These are phyloP conservation scores for Dryobates pubescens DNA, from an alignment of 2,797 vertebrate genomes.

Conservation along the genomic window DNA sequence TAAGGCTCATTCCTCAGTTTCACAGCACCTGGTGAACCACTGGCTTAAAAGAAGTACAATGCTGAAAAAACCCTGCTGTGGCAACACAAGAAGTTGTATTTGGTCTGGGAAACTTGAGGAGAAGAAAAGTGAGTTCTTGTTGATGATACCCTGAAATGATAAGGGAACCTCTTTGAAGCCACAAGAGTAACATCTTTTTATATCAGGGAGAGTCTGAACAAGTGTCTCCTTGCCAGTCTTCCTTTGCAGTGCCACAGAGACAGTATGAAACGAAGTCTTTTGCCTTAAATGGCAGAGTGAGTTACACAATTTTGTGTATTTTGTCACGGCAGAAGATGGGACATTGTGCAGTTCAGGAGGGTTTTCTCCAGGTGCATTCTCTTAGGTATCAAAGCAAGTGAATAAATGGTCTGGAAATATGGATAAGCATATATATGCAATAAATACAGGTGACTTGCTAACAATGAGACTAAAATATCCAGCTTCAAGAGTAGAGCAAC, in stretches of 20 bases:
- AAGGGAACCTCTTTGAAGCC: not conserved
- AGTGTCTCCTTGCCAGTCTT: fast-evolving
- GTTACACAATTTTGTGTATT: not conserved
- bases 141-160: not conserved
- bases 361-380: not conserved
- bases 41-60: not conserved
- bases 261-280: not conserved
- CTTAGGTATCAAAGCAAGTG: not conserved
- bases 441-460: not conserved
- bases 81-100: not conserved
- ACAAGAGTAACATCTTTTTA: not conserved
- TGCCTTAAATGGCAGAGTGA: not conserved
- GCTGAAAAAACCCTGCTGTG: not conserved
- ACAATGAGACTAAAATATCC: not conserved
- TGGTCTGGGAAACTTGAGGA: not conserved
- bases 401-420: not conserved
- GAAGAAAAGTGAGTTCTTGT: not conserved
- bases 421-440: not conserved
- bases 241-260: not conserved
- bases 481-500: not conserved
- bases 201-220: not conserved
- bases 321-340: not conserved
- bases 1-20: not conserved
- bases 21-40: fast-evolving
- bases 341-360: not conserved